Evolutionary conservation across 2,888 invertebrate genomes (phyloP), one percentile per base, ranked within the genome.

Genomic region (Brachyopa scutellaris): DNA sequence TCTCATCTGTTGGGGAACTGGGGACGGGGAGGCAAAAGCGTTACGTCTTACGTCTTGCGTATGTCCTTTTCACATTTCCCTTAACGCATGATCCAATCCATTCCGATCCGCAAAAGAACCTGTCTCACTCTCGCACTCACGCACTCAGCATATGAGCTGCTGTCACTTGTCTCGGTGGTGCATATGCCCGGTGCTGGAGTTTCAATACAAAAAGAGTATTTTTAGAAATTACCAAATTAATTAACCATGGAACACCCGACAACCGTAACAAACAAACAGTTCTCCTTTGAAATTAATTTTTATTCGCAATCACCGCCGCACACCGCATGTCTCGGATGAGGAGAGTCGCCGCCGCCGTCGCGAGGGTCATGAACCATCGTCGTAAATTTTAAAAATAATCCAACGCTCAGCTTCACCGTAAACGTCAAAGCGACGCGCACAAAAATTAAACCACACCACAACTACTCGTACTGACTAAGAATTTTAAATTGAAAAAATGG

Each of bases 141-240:
- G n/a, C n/a, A n/a, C n/a, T 33, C 53, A 11, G 15, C 47, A 66
- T 70, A 40, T 73, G n/a, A n/a, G 45, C 49, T 57, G 36, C 55
- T 76, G 69, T 70, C 76, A 77, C 66, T 66, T 64, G 31, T 47
- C 45, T n/a, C n/a, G n/a, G n/a, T n/a, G n/a, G n/a, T n/a, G n/a
- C n/a, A n/a, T n/a, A n/a, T n/a, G n/a, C n/a, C n/a, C n/a, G n/a
- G n/a, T n/a, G n/a, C n/a, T n/a, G n/a, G n/a, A n/a, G n/a, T n/a
- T n/a, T n/a, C n/a, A n/a, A n/a, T n/a, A n/a, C n/a, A n/a, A n/a
- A n/a, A n/a, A 6, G 4, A 29, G 53, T 74, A 84, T 79, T 84
- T 84, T 79, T 79, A 84, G 73, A 70, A 70, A 80, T 79, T 80
- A 84, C 79, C 62, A 61, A 84, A 72, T 38, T 67, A 84, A 74